Evolutionary conservation across 2,888 invertebrate species (phyloP).

Genomic region (Drosophila pseudotalamancana): DNA sequence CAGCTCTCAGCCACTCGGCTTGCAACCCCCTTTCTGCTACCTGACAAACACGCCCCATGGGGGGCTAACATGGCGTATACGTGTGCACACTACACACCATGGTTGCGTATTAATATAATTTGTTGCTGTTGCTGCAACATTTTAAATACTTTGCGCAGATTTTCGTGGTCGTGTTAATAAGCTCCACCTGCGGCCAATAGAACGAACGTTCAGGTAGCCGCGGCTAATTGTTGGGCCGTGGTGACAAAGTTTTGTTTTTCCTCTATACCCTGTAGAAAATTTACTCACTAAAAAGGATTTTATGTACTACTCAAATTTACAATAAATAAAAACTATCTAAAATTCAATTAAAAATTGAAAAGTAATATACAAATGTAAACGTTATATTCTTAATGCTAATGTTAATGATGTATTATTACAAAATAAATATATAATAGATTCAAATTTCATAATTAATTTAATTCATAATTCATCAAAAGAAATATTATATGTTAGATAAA

Average conservation of each 20-base stretch:
- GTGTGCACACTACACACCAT: constrained; percentile 25
- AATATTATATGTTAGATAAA: too few species aligned
- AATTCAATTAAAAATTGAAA: not conserved
- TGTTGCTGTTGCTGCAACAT: constrained; percentile 53
- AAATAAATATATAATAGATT: not conserved
- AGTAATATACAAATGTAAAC: too few species aligned
- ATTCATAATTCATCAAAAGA: too few species aligned
- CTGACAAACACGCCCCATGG: constrained; percentile 16
- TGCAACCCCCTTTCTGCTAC: not conserved
- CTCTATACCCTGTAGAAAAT: constrained; percentile 16
- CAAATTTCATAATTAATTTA: too few species aligned
- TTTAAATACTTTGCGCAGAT: constrained; percentile 50
- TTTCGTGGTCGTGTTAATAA: constrained; percentile 28
- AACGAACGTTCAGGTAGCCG: constrained; percentile 2
- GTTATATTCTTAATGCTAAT: too few species aligned
- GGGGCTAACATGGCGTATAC: constrained; percentile 38
- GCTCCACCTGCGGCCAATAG: constrained; percentile 16
- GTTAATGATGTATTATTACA: too few species aligned
- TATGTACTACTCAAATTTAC: not conserved
- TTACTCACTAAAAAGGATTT: too few species aligned
- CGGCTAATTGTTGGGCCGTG: constrained; percentile 33
- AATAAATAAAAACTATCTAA: not conserved
- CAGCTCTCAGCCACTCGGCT: not conserved
- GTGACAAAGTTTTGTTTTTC: constrained; percentile 14
- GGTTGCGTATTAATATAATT: constrained; percentile 44